phyloP scores from a whole-genome alignment of 2,888 invertebrate genomes.

The Stramonita haemastoma region DNA sequence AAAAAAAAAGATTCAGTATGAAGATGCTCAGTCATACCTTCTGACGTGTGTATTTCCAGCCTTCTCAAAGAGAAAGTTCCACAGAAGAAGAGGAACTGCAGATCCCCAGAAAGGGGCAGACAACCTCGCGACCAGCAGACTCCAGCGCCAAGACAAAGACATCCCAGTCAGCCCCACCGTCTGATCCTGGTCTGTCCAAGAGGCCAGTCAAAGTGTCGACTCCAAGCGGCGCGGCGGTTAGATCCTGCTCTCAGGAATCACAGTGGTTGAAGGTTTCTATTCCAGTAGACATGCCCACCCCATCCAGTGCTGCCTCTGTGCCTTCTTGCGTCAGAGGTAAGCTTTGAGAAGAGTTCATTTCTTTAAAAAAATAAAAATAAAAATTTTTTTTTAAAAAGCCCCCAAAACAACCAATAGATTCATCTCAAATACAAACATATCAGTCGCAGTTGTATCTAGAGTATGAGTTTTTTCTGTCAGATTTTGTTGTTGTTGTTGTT shows the following conservation, averaged over 20 bases:
- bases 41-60: neutral
- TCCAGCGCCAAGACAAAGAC: neutral
- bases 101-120: neutral
- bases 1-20: too few relatives aligned
- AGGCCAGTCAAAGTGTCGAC: constrained; percentile 25
- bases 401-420: too few relatives aligned
- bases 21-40: too few relatives aligned
- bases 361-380: too few relatives aligned
- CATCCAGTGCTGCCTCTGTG: constrained; percentile 45
- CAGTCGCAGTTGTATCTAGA: too few relatives aligned
- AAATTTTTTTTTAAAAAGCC: too few relatives aligned
- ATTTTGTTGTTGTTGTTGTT: too few relatives aligned
- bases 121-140: neutral
- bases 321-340: neutral
- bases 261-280: constrained; percentile 57
- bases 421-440: too few relatives aligned
- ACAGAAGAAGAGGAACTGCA: neutral
- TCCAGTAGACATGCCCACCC: too few relatives aligned
- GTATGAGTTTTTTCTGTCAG: too few relatives aligned
- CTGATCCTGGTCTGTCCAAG: neutral
- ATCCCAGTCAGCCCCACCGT: neutral
- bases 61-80: neutral
- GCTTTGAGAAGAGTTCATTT: neutral
- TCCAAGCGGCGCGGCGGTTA: constrained; percentile 36
- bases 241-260: neutral